phyloP scores from a whole-genome alignment of 1,140 invertebrate genomes.

The Bradynema listronoti region DNA sequence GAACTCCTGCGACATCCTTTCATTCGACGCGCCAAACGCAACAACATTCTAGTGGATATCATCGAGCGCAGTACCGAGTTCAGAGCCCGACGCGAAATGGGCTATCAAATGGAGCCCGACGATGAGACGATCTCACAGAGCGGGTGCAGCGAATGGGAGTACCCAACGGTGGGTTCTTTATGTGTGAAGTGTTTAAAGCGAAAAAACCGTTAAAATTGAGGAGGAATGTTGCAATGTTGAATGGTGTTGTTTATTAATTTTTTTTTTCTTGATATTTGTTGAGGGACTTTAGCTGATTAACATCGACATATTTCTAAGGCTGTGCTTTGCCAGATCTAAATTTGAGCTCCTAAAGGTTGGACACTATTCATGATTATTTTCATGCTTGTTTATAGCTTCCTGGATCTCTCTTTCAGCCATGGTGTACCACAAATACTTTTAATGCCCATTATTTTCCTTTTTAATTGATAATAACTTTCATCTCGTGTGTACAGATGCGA shows the following conservation, averaged over 20 bases:
- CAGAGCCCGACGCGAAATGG: conserved; percentile 15
- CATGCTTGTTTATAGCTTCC: too few relatives aligned
- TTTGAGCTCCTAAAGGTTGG: too few relatives aligned
- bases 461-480: too few relatives aligned
- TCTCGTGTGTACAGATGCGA: too few relatives aligned
- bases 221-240: too few relatives aligned
- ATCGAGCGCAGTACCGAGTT: conserved; percentile 55
- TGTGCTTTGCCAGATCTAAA: too few relatives aligned
- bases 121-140: conserved; percentile 30
- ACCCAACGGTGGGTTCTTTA: conserved; percentile 54
- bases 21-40: conserved; percentile 53
- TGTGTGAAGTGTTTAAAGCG: too few relatives aligned
- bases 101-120: conserved; percentile 32
- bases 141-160: conserved; percentile 44
- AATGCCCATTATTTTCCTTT: not conserved
- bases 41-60: conserved; percentile 50
- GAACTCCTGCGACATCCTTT: conserved; percentile 53
- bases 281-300: not conserved
- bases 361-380: too few relatives aligned
- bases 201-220: conserved; percentile 9
- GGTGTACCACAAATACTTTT: not conserved
- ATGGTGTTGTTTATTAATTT: too few relatives aligned
- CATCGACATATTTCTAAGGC: too few relatives aligned
- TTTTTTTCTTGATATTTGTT: too few relatives aligned
- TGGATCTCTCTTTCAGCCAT: too few relatives aligned